A percentile compares a stretch with the other conserved stretches of the same genome.
Evolutionary conservation across 2,113 vertebrate species (phyloP).

Genomic region (Ophiodon elongatus): DNA sequence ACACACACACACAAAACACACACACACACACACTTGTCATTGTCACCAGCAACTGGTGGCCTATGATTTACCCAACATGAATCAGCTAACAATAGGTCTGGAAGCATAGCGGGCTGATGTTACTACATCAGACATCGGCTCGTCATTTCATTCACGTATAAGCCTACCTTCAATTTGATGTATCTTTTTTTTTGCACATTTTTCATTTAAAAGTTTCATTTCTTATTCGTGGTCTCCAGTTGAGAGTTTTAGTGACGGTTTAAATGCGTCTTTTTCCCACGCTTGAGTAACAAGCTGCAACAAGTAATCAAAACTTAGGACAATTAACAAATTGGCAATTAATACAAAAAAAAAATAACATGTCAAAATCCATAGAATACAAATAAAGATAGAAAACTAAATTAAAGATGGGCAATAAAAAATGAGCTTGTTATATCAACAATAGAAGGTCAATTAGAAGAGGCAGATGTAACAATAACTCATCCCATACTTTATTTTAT

Average conservation of each 20-base stretch:
- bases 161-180: neutral
- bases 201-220: neutral
- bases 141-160: neutral
- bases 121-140: neutral
- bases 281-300: neutral
- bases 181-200: neutral
- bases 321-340: neutral
- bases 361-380: neutral
- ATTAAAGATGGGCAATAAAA: neutral
- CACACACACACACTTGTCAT: neutral
- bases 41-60: constrained; percentile 47
- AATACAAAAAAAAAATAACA: neutral
- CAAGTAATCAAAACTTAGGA: neutral
- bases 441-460: neutral
- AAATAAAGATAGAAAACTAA: no score
- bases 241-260: neutral
- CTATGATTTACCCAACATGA: constrained; percentile 2
- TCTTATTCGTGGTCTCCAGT: neutral
- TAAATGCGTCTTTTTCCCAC: neutral
- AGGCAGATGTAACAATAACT: neutral
- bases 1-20: neutral
- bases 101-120: neutral
- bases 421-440: neutral
- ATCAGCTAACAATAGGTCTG: neutral
- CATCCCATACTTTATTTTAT: neutral